Conservation (phyloP, 2,113 vertebrate genomes). For the Bolborhynchus lineola region DNA sequence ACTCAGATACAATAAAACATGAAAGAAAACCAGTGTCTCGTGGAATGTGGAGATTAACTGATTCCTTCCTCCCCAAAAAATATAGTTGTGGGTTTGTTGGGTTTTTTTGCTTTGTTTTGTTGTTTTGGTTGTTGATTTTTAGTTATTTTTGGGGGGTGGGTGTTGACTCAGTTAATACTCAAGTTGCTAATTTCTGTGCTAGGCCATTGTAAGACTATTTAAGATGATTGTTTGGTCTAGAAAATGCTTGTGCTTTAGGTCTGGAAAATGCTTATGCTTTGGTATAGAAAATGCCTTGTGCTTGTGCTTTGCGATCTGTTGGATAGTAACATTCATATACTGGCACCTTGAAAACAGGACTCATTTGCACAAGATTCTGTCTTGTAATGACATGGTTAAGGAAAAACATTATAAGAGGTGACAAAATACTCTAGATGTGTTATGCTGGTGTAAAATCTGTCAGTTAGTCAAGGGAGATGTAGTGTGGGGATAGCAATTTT, state of each 20-base stretch:
- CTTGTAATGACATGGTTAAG: background rate
- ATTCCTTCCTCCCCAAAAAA: rapidly evolving
- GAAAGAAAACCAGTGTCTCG: background rate
- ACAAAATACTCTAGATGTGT: background rate
- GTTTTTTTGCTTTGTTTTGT: too few species aligned
- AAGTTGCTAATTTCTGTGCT: background rate
- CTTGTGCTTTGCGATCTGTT: background rate
- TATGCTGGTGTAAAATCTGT: background rate
- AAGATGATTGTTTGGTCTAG: background rate
- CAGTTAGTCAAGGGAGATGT: background rate
- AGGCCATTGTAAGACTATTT: background rate
- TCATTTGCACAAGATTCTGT: background rate
- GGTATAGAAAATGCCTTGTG: background rate
- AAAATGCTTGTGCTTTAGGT: background rate
- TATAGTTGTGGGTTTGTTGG: background rate
- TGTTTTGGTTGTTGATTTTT: too few species aligned
- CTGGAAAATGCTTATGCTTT: background rate
- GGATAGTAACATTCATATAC: background rate
- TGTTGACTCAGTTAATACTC: background rate
- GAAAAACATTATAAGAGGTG: background rate
- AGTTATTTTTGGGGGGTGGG: background rate
- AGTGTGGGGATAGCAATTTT: background rate
- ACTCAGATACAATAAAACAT: background rate
- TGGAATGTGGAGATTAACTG: background rate
- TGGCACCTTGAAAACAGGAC: background rate